phyloP scores from a whole-genome alignment of 1,140 invertebrate species.

The Drosophila erecta region DNA sequence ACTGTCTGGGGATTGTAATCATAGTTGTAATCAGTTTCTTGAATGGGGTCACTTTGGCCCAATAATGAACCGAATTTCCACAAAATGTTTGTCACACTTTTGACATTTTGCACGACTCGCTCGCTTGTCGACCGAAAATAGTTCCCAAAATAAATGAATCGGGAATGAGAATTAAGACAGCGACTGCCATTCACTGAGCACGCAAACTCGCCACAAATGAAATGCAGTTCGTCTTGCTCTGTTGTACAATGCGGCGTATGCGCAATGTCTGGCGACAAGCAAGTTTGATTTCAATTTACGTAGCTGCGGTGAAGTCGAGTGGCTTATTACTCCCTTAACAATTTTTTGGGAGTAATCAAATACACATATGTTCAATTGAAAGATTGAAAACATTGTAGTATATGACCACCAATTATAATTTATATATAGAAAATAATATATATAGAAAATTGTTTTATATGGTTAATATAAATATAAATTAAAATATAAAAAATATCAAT shows the following conservation, averaged over 20 bases:
- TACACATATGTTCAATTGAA: too few species aligned
- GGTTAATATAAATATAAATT: too few species aligned
- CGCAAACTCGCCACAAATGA: conserved; percentile 51
- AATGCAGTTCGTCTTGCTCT: conserved; percentile 52
- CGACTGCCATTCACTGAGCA: conserved; percentile 49
- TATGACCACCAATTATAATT: too few species aligned
- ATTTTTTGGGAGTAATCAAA: too few species aligned
- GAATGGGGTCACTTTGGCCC: conserved; percentile 40
- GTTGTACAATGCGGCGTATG: conserved; percentile 56
- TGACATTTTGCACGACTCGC: conserved; percentile 70
- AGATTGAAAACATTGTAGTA: too few species aligned
- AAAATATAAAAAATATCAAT: background rate
- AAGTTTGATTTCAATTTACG: conserved; percentile 1
- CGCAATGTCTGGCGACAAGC: conserved; percentile 31
- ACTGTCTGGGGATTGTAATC: conserved; percentile 24
- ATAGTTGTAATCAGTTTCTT: conserved; percentile 37
- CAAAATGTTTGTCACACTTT: conserved; percentile 62
- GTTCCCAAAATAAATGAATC: conserved; percentile 22
- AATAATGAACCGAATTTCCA: conserved; percentile 48
- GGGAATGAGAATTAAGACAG: conserved; percentile 43
- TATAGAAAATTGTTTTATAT: too few species aligned
- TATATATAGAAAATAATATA: too few species aligned
- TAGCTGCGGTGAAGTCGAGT: conserved; percentile 3
- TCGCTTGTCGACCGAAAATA: conserved; percentile 16
- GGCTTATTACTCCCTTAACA: background rate